Conservation (phyloP, 2,113 vertebrate species). For the Aix galericulata region DNA sequence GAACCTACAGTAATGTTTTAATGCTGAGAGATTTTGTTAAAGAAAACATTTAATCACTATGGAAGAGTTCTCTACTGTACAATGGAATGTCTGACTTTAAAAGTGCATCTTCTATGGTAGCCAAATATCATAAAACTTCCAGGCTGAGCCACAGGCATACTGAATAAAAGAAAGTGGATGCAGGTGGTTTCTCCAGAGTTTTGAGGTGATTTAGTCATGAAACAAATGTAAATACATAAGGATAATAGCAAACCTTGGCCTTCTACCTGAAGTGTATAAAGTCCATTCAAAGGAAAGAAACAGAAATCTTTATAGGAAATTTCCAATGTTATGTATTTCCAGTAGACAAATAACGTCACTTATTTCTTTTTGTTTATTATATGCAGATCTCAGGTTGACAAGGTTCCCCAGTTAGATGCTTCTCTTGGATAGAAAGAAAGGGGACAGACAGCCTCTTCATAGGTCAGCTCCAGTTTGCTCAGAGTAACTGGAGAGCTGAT, state of each 20-base stretch:
- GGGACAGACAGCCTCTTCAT: background rate
- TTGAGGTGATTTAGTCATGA: background rate
- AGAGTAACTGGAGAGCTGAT: background rate
- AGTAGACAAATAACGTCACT: background rate
- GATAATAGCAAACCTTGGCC: background rate
- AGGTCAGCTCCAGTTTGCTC: background rate
- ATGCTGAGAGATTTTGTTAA: constrained; percentile 34
- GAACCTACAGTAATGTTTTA: constrained; percentile 35
- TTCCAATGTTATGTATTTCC: background rate
- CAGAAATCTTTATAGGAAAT: background rate
- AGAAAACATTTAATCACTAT: constrained; percentile 34
- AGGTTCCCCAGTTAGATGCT: background rate
- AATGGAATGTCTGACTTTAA: background rate
- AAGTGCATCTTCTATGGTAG: background rate
- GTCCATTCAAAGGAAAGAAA: background rate
- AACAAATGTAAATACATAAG: background rate
- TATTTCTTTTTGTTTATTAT: background rate
- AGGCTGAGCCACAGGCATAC: background rate
- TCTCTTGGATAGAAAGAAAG: background rate
- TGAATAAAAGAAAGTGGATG: background rate
- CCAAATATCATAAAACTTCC: background rate
- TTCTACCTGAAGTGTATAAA: background rate
- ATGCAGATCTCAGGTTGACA: background rate
- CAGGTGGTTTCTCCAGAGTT: background rate
- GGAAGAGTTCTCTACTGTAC: background rate